phyloP scores from a whole-genome alignment of 1,140 invertebrate species.

The Holcopasites calliopsidis region DNA sequence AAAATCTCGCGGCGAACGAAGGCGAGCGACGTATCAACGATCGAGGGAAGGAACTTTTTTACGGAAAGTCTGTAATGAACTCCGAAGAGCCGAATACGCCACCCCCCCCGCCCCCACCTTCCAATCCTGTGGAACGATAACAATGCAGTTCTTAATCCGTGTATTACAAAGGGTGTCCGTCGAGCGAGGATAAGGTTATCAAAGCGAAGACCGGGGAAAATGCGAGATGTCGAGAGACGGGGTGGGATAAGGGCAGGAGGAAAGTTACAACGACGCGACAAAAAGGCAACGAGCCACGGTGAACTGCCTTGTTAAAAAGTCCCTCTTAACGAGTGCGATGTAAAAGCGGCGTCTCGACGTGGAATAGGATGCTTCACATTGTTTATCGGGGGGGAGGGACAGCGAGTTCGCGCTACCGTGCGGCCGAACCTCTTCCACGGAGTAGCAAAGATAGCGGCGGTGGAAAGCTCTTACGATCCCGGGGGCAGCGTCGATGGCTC shows the following conservation, averaged over 20 bases:
- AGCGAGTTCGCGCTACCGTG: constrained; percentile 24
- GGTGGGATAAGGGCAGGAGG: neutral
- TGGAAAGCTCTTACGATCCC: constrained; percentile 29
- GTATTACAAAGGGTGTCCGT: constrained; percentile 27
- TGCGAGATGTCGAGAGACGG: constrained; percentile 2
- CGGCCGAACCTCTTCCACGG: constrained; percentile 22
- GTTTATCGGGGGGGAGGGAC: constrained; percentile 56
- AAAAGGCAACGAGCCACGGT: constrained; percentile 37
- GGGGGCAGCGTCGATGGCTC: constrained; percentile 29
- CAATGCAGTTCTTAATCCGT: constrained; percentile 36
- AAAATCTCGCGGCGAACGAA: neutral
- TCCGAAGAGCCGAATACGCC: neutral
- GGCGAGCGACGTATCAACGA: neutral
- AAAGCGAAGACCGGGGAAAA: constrained; percentile 18
- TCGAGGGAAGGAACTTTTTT: neutral
- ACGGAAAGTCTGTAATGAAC: neutral
- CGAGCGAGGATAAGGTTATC: constrained; percentile 50
- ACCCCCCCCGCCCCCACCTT: neutral
- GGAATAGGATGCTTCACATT: constrained; percentile 56
- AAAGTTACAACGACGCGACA: constrained; percentile 36
- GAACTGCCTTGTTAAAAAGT: constrained; percentile 47
- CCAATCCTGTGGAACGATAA: no score
- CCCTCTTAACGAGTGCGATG: constrained; percentile 55
- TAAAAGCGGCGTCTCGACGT: constrained; percentile 42
- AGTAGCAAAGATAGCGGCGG: constrained; percentile 24